Evolutionary conservation across 2,113 vertebrate genomes (phyloP).

Genomic region (Thymallus thymallus): DNA sequence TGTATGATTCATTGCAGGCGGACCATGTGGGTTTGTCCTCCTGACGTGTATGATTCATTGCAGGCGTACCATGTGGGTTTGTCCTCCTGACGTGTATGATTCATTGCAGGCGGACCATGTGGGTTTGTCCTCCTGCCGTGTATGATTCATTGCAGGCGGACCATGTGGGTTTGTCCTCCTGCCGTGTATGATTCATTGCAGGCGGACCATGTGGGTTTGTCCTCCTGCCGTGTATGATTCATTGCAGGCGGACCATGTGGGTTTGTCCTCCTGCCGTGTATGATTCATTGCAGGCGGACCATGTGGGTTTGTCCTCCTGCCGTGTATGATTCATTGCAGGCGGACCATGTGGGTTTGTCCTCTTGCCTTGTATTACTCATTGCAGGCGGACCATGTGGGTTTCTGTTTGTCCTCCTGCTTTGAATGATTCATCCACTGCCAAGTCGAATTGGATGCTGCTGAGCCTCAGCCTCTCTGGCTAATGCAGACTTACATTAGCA

Average conservation of each 20-base stretch:
- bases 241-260: conserved; percentile 36
- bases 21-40: conserved; percentile 49
- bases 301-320: conserved; percentile 45
- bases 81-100: conserved; percentile 41
- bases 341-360: conserved; percentile 40
- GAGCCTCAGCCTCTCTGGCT: conserved; percentile 39
- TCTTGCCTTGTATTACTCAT: conserved; percentile 48
- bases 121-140: conserved; percentile 47
- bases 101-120: conserved; percentile 41
- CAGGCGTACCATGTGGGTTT: conserved; percentile 34
- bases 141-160: conserved; percentile 45
- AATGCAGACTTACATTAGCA: conserved; percentile 22
- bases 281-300: conserved; percentile 47
- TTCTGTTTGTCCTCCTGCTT: conserved; percentile 52
- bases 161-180: conserved; percentile 41
- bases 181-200: conserved; percentile 48
- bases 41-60: conserved; percentile 48
- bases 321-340: conserved; percentile 45
- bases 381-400: conserved; percentile 30
- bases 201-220: conserved; percentile 48
- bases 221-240: conserved; percentile 46
- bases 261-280: conserved; percentile 33
- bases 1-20: conserved; percentile 45
- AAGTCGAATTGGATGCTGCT: conserved; percentile 44
- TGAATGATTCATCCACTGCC: conserved; percentile 47